phyloP scores from a whole-genome alignment of 2,797 vertebrate genomes.

The Octomys mimax region DNA sequence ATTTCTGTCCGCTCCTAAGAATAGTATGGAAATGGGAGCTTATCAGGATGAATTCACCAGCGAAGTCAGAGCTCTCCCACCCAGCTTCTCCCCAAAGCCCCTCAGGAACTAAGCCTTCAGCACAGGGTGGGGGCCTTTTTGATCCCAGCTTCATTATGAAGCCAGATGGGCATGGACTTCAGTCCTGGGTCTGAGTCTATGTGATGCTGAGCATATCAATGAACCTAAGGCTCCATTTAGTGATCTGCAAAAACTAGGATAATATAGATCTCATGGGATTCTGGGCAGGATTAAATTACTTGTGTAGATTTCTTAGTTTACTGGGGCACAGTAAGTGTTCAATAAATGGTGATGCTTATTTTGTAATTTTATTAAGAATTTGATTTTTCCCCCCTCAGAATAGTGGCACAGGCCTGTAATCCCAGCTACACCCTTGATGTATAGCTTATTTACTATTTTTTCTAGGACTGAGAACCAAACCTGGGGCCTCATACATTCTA shows the following conservation, averaged over 20 bases:
- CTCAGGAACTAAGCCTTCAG: not conserved
- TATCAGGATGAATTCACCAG: not conserved
- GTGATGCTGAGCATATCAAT: not conserved
- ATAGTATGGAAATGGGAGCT: not conserved
- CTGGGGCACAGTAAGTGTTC: constrained; percentile 36
- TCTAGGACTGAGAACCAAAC: not conserved
- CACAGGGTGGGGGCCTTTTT: not conserved
- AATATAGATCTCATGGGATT: constrained; percentile 37
- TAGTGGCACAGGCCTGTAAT: not conserved
- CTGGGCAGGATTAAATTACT: constrained; percentile 31
- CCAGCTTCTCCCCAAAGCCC: not conserved
- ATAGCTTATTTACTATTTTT: not conserved
- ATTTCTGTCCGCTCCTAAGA: not conserved
- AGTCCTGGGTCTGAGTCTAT: not conserved
- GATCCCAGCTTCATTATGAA: not conserved
- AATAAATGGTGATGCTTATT: constrained; percentile 48
- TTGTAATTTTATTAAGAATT: constrained; percentile 18
- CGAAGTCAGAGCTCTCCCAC: not conserved
- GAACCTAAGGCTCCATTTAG: constrained; percentile 40
- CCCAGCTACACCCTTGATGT: not conserved
- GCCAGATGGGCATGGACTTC: constrained; percentile 15
- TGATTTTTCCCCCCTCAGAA: not conserved
- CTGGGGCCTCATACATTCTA: not conserved
- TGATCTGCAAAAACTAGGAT: not conserved
- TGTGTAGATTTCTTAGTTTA: constrained; percentile 41